Conservation (phyloP, 2,113 vertebrate species). For the Corythaeola cristata region DNA sequence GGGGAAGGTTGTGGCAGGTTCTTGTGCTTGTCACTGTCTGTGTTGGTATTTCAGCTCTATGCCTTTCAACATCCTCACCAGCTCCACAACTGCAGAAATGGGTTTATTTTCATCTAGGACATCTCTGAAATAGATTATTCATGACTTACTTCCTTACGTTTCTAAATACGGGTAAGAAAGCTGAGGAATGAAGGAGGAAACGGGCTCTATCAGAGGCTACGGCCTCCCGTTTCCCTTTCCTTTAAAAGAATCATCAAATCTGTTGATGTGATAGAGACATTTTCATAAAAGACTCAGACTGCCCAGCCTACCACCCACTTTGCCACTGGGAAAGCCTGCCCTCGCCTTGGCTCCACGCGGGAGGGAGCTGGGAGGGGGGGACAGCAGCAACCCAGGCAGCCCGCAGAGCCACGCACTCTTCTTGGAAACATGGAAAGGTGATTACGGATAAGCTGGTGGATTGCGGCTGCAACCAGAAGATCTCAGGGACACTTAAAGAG, state of each 20-base stretch:
- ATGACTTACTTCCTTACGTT: not conserved
- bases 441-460: not conserved
- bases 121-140: not conserved
- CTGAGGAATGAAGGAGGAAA: not conserved
- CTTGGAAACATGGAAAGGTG: not conserved
- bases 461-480: not conserved
- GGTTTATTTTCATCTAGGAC: conserved; percentile 6
- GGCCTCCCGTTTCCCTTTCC: not conserved
- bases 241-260: not conserved
- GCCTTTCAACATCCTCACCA: not conserved
- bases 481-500: not conserved
- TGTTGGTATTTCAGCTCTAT: not conserved
- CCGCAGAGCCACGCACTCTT: rapidly evolving
- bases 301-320: not conserved
- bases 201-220: not conserved
- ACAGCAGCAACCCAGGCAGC: not conserved
- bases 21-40: not conserved
- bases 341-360: rapidly evolving
- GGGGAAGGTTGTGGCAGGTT: not conserved
- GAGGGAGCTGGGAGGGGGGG: not conserved
- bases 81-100: not conserved
- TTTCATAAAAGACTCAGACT: not conserved
- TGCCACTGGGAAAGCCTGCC: not conserved
- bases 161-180: not conserved
- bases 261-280: not conserved